Evolutionary conservation across 64 coral and sea anemone species (phyloP), one percentile per base, ranked within the genome.

Genomic region (Montipora foliosa): DNA sequence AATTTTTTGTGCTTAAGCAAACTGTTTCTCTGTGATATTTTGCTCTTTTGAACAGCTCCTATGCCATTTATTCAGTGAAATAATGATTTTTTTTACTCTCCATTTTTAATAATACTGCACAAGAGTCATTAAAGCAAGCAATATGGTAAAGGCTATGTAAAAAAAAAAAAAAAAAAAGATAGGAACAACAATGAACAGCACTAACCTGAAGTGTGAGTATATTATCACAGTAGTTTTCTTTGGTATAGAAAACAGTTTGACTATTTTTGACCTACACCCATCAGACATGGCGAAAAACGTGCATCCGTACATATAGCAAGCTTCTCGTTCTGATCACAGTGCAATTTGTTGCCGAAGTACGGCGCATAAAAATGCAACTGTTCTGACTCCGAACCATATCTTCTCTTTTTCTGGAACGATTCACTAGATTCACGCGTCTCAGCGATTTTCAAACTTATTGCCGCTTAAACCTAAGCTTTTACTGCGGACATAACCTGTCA

Each of bases 241-340:
- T 64, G 60, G 57, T 44, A 19, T 78, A 46, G 83, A 92, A 22
- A 64, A 64, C 60, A 87, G 61, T 49, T 77, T 78, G 20, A 93
- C 15, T 8, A 93, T 87, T 59, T 87, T 93, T 17, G 58, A 87
- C 20, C 91, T 93, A 44, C 81, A 87, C 47, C 91, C 91, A 77
- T 87, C 82, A 44, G 45, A 87, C 24, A 93, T 59, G 21, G 80
- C 90, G 47, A 64, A 86, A 47, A 92, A 60, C 12, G 90, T 92
- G 59, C 51, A 92, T 17, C 89, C 89, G 66, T 88, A 94, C 44
- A 80, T 88, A 4, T 88, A 4, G 16, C 15, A 15, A 72, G 77
- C 67, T 79, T 94, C 49, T 89, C 85, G 66, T 94, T 94, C 66
- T 94, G 93, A 58, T 94, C 87, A 66, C 93, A 94, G 22, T 89